Evolutionary conservation across 1,140 invertebrate species (phyloP).

Genomic region (Micrasema minimum): DNA sequence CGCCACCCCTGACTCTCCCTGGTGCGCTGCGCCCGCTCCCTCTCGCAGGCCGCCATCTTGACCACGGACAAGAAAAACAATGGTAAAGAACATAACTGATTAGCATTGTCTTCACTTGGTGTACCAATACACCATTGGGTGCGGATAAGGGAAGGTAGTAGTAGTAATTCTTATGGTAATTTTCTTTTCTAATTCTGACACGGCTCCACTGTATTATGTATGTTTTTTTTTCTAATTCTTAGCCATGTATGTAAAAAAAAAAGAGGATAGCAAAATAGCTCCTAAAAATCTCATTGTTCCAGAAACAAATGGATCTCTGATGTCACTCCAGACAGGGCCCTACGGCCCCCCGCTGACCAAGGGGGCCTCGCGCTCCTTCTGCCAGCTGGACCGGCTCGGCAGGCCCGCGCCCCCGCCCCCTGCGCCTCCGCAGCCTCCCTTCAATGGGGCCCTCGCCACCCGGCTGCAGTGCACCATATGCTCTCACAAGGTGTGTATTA

Average conservation of each 20-base stretch:
- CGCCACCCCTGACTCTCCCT: constrained; percentile 50
- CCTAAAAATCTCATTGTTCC: not conserved
- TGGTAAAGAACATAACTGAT: constrained; percentile 21
- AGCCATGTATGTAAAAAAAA: no score
- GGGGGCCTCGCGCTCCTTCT: constrained; percentile 64
- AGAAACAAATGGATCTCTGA: constrained; percentile 34
- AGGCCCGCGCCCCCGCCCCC: constrained; percentile 56
- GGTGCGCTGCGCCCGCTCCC: constrained; percentile 47
- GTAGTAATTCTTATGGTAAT: no score
- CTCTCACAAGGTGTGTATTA: constrained; percentile 31
- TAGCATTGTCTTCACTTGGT: no score
- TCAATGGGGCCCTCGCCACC: constrained; percentile 81
- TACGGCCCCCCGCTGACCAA: constrained; percentile 53
- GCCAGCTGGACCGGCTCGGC: constrained; percentile 60
- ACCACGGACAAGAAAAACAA: constrained; percentile 36
- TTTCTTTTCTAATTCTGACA: no score
- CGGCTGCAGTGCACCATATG: constrained; percentile 85
- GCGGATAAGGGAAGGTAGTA: no score
- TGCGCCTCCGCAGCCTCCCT: constrained; percentile 59
- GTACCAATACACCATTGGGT: no score
- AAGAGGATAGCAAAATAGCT: no score
- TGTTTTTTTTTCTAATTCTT: no score
- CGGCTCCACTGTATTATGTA: no score
- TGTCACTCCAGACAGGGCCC: constrained; percentile 23
- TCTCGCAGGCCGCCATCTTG: constrained; percentile 48